Percentiles rank a stretch among this genome's conserved stretches.
phyloP scores from a whole-genome alignment of 2,888 invertebrate genomes.

The Drosophila rellima region DNA sequence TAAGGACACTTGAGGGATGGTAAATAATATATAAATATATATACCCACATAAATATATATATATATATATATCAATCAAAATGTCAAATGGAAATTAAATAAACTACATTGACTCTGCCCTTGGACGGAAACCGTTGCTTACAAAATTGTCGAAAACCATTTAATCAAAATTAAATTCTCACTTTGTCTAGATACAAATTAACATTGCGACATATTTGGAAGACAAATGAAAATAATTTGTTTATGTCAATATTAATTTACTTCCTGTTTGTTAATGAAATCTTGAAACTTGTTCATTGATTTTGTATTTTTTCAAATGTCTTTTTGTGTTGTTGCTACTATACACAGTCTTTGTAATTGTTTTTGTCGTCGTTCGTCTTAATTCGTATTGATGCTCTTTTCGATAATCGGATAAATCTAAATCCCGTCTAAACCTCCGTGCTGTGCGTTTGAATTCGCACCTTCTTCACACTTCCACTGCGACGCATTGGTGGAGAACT shows the following conservation, averaged over 20 bases:
- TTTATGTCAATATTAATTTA: constrained; percentile 43
- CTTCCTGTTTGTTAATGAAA: constrained; percentile 29
- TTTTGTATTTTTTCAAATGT: constrained; percentile 47
- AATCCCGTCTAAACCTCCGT: constrained; percentile 90
- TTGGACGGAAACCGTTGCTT: constrained; percentile 78
- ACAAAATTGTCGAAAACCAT: constrained; percentile 44
- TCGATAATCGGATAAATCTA: constrained; percentile 17
- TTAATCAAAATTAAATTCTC: constrained; percentile 30
- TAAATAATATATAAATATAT: constrained; percentile 25
- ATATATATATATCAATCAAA: constrained; percentile 41
- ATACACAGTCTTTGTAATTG: constrained; percentile 73
- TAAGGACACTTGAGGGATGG: constrained; percentile 66
- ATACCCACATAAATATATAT: neutral
- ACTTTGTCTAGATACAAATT: constrained; percentile 40
- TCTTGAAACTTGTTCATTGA: constrained; percentile 23
- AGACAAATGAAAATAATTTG: constrained; percentile 72
- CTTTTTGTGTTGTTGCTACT: constrained; percentile 68
- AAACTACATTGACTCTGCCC: constrained; percentile 72
- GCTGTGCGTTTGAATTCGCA: constrained; percentile 95
- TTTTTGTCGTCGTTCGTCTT: constrained; percentile 49
- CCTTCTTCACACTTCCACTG: constrained; percentile 95
- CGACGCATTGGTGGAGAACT: constrained; percentile 93
- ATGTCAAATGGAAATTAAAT: constrained; percentile 50
- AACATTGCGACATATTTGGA: constrained; percentile 64
- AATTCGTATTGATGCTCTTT: constrained; percentile 35